Base-by-base conservation (phyloP, 2,113 vertebrate genomes). In the Eubucco bourcierii region DNA sequence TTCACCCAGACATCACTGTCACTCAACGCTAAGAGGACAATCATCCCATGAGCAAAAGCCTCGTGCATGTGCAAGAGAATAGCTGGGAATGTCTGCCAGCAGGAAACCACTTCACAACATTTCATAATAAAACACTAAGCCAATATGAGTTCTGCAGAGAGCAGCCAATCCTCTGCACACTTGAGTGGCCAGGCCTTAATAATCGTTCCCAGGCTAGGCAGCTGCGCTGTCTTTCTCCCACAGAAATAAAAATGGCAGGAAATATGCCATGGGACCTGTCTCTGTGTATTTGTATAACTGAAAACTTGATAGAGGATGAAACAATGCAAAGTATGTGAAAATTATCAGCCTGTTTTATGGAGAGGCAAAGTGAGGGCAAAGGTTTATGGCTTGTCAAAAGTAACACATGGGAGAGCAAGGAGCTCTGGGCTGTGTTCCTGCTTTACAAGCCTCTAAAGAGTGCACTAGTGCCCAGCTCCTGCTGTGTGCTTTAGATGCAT, bases 321-420 rank as follows among this genome's bases (percentile, higher is more conserved):
- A 67, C 0, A 0, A 85, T 81, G 58, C n/a, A 53, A 91, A 93
- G 47, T 65, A 95, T 92, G 87, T 52, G 85, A 75, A 31, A 66
- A 59, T 87, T 90, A 90, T 63, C 74, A 81, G 66, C 44, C 29
- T 15, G 68, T 93, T 93, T 92, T 78, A 90, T 34, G 70, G 75
- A 88, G 47, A 91, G 68, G 80, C 55, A 90, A 85, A 93, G 59
- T 44, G 60, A 86, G 82, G 73, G 82, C 87, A 95, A 89, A 94
- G 85, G 73, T 95, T 96, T 91, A 94, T 88, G 87, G 81, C 70
- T 86, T 95, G 85, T 78, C 39, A 91, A 84, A 95, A 76, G 50
- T 52, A 88, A 90, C 77, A 93, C 76, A 72, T 88, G 39, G 70
- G 53, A 86, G 55, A 91, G 52, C 50, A 44, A 86, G 63, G 15